A percentile compares a stretch with the other conserved stretches of the same genome.
phyloP scores from a whole-genome alignment of 2,888 invertebrate genomes.

The Drosophila acutilabella region DNA sequence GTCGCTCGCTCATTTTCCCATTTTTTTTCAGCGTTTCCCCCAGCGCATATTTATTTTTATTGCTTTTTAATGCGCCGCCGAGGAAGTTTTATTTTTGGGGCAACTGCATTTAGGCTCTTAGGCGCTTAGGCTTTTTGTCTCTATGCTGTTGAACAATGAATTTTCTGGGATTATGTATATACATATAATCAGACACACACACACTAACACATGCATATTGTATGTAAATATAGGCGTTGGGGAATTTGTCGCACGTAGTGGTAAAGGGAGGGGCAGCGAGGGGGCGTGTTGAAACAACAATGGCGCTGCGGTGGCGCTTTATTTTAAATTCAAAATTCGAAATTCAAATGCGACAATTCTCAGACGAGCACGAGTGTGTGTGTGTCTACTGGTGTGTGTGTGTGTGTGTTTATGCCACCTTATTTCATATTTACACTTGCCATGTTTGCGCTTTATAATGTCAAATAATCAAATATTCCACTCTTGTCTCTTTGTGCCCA shows the following conservation, averaged over 20 bases:
- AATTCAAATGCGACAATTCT: slow-evolving; percentile 69
- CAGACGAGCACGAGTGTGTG: neutral
- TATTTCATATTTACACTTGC: slow-evolving; percentile 56
- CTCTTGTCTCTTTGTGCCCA: slow-evolving; percentile 66
- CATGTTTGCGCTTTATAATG: slow-evolving; percentile 47
- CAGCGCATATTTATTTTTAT: slow-evolving; percentile 77
- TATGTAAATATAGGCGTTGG: slow-evolving; percentile 41
- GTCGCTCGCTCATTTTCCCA: slow-evolving; percentile 7
- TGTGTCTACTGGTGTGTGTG: slow-evolving; percentile 29
- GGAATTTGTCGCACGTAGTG: neutral
- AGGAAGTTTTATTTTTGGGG: slow-evolving; percentile 70
- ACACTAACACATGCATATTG: slow-evolving; percentile 15
- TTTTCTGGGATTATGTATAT: slow-evolving; percentile 72
- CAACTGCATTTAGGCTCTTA: slow-evolving; percentile 14
- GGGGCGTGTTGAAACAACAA: slow-evolving; percentile 15
- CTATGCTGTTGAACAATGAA: slow-evolving; percentile 68
- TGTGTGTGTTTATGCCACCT: slow-evolving; percentile 42
- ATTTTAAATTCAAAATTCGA: slow-evolving; percentile 50
- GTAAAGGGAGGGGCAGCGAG: neutral
- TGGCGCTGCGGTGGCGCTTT: slow-evolving; percentile 60
- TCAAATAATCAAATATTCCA: slow-evolving; percentile 75
- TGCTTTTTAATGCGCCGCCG: slow-evolving; percentile 81
- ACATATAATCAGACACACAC: slow-evolving; percentile 5
- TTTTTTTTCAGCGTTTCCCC: slow-evolving; percentile 45
- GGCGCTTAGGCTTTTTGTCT: slow-evolving; percentile 22